Base-by-base conservation (phyloP, 1,140 invertebrate species). In the Rhopalosiphum maidis region DNA sequence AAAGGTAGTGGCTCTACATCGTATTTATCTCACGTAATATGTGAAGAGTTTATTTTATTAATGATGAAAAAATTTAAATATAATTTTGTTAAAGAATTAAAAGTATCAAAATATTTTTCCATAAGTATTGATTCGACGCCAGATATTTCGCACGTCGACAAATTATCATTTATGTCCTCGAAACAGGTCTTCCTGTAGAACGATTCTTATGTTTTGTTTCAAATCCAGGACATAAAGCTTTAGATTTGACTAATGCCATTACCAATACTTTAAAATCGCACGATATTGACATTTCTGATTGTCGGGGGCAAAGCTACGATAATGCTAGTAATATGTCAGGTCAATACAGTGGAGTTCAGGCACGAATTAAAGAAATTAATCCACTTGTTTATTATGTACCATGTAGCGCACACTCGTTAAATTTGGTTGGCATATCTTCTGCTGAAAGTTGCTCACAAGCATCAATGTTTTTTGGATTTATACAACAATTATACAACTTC, bases 271-370 rank as follows among this genome's bases (percentile, higher is more conserved):
- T 82, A 82, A 82, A 82, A 82, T 82, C 6, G 37, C 77, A 82
- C 35, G 90, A 93, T 83, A 94, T 95, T 91, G 94, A 94, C 94
- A 94, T 93, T 68, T 94, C 87, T 94, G 86, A 94, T 94, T 95
- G 95, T 93, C 55, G 94, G 85, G 94, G 94, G 22, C 94, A 95
- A 94, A 94, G 77, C 30, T 82, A 82, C 3, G 77, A 82, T 82
- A 82, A 82, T 82, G 77, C 94, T n/a, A 82, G 35, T 95, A 95
- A 95, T 93, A 95, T 95, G 95, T 93, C 94, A 60, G 94, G 95
- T 43, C 86, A 91, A 15, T 95, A 95, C 89, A 90, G 46, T 68
- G 94, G 30, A 46, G 55, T 95, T 51, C 95, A 95, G 93, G 94
- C 94, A 41, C 23, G 93, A 93, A 94, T 94, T 41, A 94, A 94